Percentiles rank a stretch among this genome's conserved stretches.
phyloP scores from a whole-genome alignment of 2,888 invertebrate species.

The Brachyopa scutellaris region DNA sequence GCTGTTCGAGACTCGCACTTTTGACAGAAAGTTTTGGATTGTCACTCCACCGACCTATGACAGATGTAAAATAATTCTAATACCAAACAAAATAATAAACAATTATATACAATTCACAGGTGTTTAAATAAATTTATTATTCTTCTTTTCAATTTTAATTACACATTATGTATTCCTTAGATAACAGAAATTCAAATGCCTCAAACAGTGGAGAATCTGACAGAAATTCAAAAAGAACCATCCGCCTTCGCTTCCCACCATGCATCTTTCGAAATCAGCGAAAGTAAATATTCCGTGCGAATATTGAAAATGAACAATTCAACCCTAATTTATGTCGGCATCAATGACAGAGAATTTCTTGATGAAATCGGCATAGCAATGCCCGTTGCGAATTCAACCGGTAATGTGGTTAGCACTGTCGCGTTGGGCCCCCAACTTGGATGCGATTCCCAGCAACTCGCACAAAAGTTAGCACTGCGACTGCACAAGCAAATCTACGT shows the following conservation, averaged over 20 bases:
- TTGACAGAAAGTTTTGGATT: background rate
- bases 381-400: slow-evolving; percentile 75
- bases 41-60: slow-evolving; percentile 25
- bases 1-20: slow-evolving; percentile 45
- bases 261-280: slow-evolving; percentile 78
- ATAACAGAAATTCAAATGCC: background rate
- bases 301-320: slow-evolving; percentile 82
- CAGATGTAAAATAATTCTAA: slow-evolving; percentile 12
- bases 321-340: slow-evolving; percentile 82
- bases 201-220: background rate
- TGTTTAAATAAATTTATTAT: background rate
- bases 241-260: slow-evolving; percentile 77
- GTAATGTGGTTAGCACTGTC: slow-evolving; percentile 78
- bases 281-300: slow-evolving; percentile 79
- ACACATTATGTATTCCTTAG: background rate
- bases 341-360: slow-evolving; percentile 77
- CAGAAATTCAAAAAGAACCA: slow-evolving; percentile 24
- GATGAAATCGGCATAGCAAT: slow-evolving; percentile 78
- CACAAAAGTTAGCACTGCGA: slow-evolving; percentile 80
- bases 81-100: slow-evolving; percentile 17
- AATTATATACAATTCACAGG: background rate
- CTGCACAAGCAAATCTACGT: slow-evolving; percentile 82
- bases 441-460: slow-evolving; percentile 78
- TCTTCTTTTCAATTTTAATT: background rate
- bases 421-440: slow-evolving; percentile 80